Evolutionary conservation across 1,140 invertebrate genomes (phyloP).

Genomic region (Apis dorsata): DNA sequence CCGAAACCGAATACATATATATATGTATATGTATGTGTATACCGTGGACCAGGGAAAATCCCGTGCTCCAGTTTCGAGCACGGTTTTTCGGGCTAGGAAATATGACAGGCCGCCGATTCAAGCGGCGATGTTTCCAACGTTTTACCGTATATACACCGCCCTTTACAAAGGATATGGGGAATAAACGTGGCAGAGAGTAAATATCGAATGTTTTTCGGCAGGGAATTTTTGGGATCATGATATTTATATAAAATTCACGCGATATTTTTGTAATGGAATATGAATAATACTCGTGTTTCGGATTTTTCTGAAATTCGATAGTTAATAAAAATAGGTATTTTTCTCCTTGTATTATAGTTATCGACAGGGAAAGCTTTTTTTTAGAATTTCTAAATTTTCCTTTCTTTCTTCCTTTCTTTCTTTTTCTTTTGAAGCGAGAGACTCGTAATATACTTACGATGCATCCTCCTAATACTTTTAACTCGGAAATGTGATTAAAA

Average conservation of each 20-base stretch:
- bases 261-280: background rate
- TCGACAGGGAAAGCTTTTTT: no score
- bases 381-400: no score
- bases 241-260: background rate
- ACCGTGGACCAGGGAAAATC: constrained; percentile 11
- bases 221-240: background rate
- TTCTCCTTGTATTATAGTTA: no score
- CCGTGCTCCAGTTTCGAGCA: constrained; percentile 8
- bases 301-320: no score
- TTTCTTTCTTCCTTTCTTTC: no score
- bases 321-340: no score
- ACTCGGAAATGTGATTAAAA: background rate
- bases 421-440: background rate
- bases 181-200: background rate
- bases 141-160: background rate
- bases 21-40: no score
- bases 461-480: background rate
- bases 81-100: constrained; percentile 6
- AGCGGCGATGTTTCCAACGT: background rate
- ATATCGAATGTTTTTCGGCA: background rate
- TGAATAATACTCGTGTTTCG: no score
- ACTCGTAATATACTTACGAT: no score
- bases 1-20: background rate
- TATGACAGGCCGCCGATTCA: background rate
- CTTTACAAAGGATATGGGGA: background rate